phyloP scores from a whole-genome alignment of 1,140 invertebrate genomes.

The Heterodera schachtii region DNA sequence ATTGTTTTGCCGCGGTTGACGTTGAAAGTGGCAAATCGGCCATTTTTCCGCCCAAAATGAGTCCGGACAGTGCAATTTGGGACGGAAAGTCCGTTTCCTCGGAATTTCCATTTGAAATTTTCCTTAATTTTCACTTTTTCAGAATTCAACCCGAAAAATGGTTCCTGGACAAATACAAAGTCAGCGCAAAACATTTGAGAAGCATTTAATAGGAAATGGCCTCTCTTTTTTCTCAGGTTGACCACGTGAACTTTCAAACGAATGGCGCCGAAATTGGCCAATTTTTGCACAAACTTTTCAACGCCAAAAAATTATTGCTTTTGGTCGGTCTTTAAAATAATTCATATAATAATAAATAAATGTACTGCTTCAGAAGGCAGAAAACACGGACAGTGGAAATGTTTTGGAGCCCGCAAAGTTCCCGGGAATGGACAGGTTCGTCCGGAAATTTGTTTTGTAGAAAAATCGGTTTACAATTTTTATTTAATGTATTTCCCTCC shows the following conservation, averaged over 20 bases:
- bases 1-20: slow-evolving; percentile 57
- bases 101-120: slow-evolving; percentile 15
- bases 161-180: slow-evolving; percentile 58
- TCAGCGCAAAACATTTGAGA: background rate
- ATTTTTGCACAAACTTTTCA: slow-evolving; percentile 30
- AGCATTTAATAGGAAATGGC: too few relatives aligned
- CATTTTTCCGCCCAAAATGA: slow-evolving; percentile 58
- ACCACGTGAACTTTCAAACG: slow-evolving; percentile 59
- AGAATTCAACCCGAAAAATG: slow-evolving; percentile 60
- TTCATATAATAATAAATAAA: background rate
- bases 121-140: slow-evolving; percentile 26
- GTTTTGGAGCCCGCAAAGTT: slow-evolving; percentile 48
- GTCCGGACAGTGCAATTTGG: slow-evolving; percentile 61
- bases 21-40: slow-evolving; percentile 51
- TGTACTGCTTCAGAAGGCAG: slow-evolving; percentile 38
- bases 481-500: background rate
- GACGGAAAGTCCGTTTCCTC: slow-evolving; percentile 55
- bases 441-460: background rate
- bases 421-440: slow-evolving; percentile 29
- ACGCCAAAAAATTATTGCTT: slow-evolving; percentile 47
- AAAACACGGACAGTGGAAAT: slow-evolving; percentile 55
- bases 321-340: slow-evolving; percentile 35
- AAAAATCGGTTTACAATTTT: background rate
- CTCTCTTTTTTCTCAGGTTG: slow-evolving; percentile 41
- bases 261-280: slow-evolving; percentile 39